These are phyloP conservation scores for Drosophila demipolita DNA, from an alignment of 2,888 invertebrate genomes.

Conservation along the genomic window DNA sequence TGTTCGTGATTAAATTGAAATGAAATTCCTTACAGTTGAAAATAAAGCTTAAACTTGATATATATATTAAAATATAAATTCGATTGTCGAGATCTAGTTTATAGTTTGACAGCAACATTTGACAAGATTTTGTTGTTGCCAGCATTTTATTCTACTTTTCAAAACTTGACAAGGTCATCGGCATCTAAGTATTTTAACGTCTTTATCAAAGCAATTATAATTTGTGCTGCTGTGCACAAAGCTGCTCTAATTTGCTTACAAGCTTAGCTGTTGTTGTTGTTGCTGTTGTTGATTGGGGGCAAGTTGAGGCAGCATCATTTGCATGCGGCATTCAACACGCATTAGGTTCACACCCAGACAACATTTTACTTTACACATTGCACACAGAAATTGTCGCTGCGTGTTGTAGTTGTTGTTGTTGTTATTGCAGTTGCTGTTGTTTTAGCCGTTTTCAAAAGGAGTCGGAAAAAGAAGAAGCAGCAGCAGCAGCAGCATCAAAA, in stretches of 20 bases:
- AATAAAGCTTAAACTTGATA: neutral
- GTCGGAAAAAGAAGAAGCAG: slow-evolving; percentile 31
- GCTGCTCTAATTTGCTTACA: slow-evolving; percentile 79
- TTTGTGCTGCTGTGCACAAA: slow-evolving; percentile 39
- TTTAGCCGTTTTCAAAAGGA: slow-evolving; percentile 52
- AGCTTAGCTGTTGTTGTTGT: slow-evolving; percentile 39
- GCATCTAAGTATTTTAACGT: slow-evolving; percentile 55
- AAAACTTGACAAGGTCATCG: slow-evolving; percentile 27
- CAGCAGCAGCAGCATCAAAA: slow-evolving; percentile 19
- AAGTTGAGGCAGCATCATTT: slow-evolving; percentile 46
- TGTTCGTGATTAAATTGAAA: neutral
- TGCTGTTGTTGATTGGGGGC: slow-evolving; percentile 35
- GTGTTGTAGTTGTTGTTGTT: slow-evolving; percentile 26
- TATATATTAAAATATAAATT: neutral
- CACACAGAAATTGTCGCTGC: slow-evolving; percentile 78
- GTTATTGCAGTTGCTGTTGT: slow-evolving; percentile 38
- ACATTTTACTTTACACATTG: slow-evolving; percentile 77
- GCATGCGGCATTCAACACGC: slow-evolving; percentile 68
- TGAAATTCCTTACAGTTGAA: neutral
- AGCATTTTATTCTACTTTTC: neutral
- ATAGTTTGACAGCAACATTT: too few species aligned
- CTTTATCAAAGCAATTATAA: slow-evolving; percentile 69
- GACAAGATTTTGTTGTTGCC: neutral
- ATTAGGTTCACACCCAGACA: slow-evolving; percentile 78
- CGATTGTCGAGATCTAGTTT: neutral